Evolutionary conservation across 2,113 vertebrate genomes (phyloP).

Genomic region (Perccottus glenii): DNA sequence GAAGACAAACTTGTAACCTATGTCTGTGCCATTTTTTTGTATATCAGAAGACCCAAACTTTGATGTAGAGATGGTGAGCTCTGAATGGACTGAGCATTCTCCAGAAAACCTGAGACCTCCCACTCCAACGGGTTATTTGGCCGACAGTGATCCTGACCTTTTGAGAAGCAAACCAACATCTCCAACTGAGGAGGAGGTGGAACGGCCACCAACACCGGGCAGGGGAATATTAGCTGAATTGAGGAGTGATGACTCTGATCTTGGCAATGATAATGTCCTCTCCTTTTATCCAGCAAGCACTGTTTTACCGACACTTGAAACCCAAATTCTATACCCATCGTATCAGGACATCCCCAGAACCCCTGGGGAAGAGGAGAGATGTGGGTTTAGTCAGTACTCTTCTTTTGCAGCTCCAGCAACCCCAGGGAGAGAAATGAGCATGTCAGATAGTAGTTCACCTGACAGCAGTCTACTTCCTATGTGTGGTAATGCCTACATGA

Average conservation of each 20-base stretch:
- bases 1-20: neutral
- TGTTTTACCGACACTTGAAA: slow-evolving; percentile 1
- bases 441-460: slow-evolving; percentile 77
- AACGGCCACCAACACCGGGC: slow-evolving; percentile 84
- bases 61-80: slow-evolving; percentile 71
- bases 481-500: slow-evolving; percentile 80
- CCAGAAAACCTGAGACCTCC: slow-evolving; percentile 72
- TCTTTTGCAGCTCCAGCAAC: slow-evolving; percentile 83
- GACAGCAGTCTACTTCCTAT: slow-evolving; percentile 82
- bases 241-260: slow-evolving; percentile 68
- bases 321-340: slow-evolving; percentile 58
- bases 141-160: slow-evolving; percentile 77
- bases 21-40: slow-evolving; percentile 31
- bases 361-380: slow-evolving; percentile 79
- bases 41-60: slow-evolving; percentile 39
- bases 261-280: slow-evolving; percentile 48
- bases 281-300: slow-evolving; percentile 47
- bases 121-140: slow-evolving; percentile 76
- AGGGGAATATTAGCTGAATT: slow-evolving; percentile 71
- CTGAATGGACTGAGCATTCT: slow-evolving; percentile 61
- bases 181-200: slow-evolving; percentile 74
- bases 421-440: slow-evolving; percentile 79
- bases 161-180: slow-evolving; percentile 72
- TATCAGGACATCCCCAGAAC: slow-evolving; percentile 89
- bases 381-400: slow-evolving; percentile 75